Evolutionary conservation across 2,888 invertebrate species (phyloP).

Genomic region (Pseudolycoriella hygida): DNA sequence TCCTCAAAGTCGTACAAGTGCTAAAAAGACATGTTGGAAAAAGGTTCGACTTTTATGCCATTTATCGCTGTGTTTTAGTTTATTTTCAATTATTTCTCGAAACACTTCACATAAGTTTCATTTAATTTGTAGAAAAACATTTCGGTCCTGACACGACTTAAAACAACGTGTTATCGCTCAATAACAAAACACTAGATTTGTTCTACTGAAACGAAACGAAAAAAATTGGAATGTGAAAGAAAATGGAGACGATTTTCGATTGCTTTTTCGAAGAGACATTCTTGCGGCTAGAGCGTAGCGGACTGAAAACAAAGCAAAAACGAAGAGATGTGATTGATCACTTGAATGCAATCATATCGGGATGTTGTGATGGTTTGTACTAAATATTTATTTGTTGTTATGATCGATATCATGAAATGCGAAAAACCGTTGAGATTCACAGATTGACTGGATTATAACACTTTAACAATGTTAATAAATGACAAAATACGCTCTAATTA

Average conservation of each 20-base stretch:
- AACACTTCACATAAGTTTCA: too few relatives aligned
- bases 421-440: background rate
- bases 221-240: too few relatives aligned
- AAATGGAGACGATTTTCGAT: slow-evolving; percentile 63
- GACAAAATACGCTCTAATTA: background rate
- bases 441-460: too few relatives aligned
- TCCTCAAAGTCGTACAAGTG: slow-evolving; percentile 2
- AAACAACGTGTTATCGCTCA: too few relatives aligned
- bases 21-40: background rate
- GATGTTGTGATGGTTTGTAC: slow-evolving; percentile 33
- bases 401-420: background rate
- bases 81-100: too few relatives aligned
- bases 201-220: too few relatives aligned
- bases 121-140: too few relatives aligned
- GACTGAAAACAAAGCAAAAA: slow-evolving; percentile 51
- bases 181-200: too few relatives aligned
- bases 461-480: too few relatives aligned
- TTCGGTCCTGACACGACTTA: too few relatives aligned
- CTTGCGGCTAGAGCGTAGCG: slow-evolving; percentile 48
- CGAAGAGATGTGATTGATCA: slow-evolving; percentile 56
- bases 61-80: too few relatives aligned
- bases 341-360: slow-evolving; percentile 59
- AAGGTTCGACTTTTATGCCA: too few relatives aligned
- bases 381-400: background rate
- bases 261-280: slow-evolving; percentile 65